Evolutionary conservation across 1,140 invertebrate genomes (phyloP).

Genomic region (Drosophila nigromelanica): DNA sequence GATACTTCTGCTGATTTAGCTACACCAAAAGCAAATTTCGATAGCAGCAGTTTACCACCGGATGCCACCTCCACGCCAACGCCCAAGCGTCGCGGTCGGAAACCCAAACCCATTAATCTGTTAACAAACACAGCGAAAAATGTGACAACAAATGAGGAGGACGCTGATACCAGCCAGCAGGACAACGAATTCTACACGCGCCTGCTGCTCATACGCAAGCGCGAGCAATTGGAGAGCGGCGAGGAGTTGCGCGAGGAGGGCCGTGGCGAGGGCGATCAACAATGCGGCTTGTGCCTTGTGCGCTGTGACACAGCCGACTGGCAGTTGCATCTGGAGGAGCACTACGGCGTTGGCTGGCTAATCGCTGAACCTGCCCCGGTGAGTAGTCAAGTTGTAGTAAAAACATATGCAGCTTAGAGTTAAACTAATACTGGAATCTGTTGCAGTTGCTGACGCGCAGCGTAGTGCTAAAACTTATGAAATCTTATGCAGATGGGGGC

Average conservation of each 20-base stretch:
- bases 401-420: neutral
- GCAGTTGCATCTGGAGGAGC: conserved; percentile 50
- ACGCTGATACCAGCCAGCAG: neutral
- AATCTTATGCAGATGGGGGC: conserved; percentile 22
- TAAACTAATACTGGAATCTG: neutral
- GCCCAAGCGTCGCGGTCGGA: conserved; percentile 22
- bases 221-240: conserved; percentile 57
- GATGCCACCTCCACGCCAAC: neutral
- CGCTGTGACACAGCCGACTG: conserved; percentile 38
- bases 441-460: conserved; percentile 31
- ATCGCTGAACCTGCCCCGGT: conserved; percentile 30
- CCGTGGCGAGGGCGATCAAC: conserved; percentile 30
- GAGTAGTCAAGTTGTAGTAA: neutral
- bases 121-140: no score
- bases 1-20: neutral
- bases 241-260: conserved; percentile 52
- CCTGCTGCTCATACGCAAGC: conserved; percentile 59
- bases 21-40: neutral
- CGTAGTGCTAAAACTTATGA: conserved; percentile 43
- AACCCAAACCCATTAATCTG: conserved; percentile 11
- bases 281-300: conserved; percentile 70
- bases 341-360: conserved; percentile 76
- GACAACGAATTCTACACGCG: conserved; percentile 46
- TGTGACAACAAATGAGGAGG: neutral
- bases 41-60: neutral